Conservation (phyloP, 2,888 invertebrate species). For the Cataglyphis albicans region DNA sequence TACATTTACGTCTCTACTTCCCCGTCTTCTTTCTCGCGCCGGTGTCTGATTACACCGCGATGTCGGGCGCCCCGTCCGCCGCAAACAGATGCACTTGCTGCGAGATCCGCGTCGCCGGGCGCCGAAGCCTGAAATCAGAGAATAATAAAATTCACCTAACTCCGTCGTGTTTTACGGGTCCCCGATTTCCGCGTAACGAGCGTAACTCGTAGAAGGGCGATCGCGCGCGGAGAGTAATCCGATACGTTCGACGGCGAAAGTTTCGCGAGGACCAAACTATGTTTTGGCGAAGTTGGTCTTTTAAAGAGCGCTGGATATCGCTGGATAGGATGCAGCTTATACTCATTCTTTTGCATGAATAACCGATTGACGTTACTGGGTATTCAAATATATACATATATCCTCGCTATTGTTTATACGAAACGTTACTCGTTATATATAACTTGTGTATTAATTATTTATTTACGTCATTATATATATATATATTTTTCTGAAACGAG, state of each 20-base stretch:
- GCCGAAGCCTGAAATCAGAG: constrained; percentile 72
- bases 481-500: constrained; percentile 3
- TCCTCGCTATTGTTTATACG: constrained; percentile 27
- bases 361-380: constrained; percentile 60
- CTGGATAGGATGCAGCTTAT: neutral
- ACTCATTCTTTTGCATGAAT: constrained; percentile 51
- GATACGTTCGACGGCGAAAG: constrained; percentile 54
- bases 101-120: constrained; percentile 60
- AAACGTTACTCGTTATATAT: neutral
- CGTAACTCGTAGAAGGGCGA: constrained; percentile 60
- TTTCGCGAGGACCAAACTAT: constrained; percentile 19
- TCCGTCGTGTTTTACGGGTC: constrained; percentile 30
- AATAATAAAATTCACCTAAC: constrained; percentile 71
- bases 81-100: constrained; percentile 80
- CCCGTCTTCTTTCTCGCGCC: constrained; percentile 55
- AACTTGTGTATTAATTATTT: constrained; percentile 11
- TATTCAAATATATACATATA: constrained; percentile 42
- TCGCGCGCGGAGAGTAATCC: constrained; percentile 58
- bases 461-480: neutral
- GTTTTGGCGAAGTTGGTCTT: constrained; percentile 28
- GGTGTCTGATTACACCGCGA: constrained; percentile 86
- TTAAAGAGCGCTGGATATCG: constrained; percentile 22
- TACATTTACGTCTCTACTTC: constrained; percentile 74
- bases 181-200: constrained; percentile 64
- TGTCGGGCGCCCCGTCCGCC: constrained; percentile 81